Evolutionary conservation across 2,888 invertebrate species (phyloP).

Genomic region (Leucoptera coffeella): DNA sequence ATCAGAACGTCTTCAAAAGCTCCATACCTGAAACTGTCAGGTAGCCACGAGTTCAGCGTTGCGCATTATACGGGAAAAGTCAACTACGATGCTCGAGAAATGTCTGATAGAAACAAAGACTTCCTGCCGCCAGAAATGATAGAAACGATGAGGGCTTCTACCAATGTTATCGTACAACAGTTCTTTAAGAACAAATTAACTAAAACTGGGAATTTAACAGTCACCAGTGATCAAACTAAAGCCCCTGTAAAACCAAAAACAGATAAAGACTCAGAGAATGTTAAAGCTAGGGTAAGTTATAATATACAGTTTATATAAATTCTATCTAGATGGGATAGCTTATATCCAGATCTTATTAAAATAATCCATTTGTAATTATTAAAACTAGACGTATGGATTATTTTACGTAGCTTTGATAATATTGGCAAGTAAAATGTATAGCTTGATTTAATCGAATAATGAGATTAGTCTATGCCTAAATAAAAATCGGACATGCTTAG

Average conservation of each 20-base stretch:
- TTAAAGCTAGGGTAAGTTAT: constrained; percentile 44
- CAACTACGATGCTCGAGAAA: constrained; percentile 74
- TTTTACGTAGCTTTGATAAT: no score
- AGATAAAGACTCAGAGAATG: constrained; percentile 38
- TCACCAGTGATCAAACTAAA: constrained; percentile 34
- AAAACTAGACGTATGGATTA: no score
- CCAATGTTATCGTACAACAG: constrained; percentile 61
- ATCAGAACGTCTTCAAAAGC: constrained; percentile 46
- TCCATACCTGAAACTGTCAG: constrained; percentile 48
- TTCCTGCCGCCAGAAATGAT: constrained; percentile 87
- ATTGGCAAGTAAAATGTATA: no score
- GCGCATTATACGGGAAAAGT: constrained; percentile 90
- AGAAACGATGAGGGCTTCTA: constrained; percentile 75
- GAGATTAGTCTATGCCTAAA: no score
- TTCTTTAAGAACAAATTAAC: constrained; percentile 82
- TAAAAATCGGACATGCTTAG: no score
- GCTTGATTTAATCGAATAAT: no score
- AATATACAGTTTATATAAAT: not conserved
- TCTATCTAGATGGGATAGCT: no score
- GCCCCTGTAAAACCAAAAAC: constrained; percentile 24
- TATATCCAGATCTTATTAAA: no score
- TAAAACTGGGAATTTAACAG: constrained; percentile 76
- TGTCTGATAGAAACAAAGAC: constrained; percentile 86
- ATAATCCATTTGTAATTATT: no score
- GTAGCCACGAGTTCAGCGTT: constrained; percentile 69